phyloP scores from a whole-genome alignment of 2,888 invertebrate species.

The Augochlorella aurata region DNA sequence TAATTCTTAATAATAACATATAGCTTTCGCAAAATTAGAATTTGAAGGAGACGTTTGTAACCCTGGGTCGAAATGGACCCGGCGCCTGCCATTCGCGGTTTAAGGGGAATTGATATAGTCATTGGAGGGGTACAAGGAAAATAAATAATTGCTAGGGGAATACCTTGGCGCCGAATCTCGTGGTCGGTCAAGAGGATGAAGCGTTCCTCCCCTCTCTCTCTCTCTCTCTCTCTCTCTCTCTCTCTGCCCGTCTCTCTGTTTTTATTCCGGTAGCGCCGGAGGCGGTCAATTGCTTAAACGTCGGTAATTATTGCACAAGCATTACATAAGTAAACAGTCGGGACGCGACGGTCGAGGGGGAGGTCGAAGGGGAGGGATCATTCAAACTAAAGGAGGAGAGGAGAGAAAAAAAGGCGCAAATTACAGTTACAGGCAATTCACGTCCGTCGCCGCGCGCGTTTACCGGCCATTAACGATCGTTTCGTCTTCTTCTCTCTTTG shows the following conservation, averaged over 20 bases:
- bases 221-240: constrained; percentile 1
- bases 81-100: too few relatives aligned
- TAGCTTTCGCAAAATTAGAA: too few relatives aligned
- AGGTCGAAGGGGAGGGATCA: neutral
- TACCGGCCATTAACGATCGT: constrained; percentile 64
- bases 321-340: constrained; percentile 65
- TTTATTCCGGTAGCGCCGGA: constrained; percentile 48
- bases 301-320: constrained; percentile 65
- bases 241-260: neutral
- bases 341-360: constrained; percentile 23
- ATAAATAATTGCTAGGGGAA: neutral
- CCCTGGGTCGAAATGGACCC: too few relatives aligned
- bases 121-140: neutral
- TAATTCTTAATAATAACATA: too few relatives aligned
- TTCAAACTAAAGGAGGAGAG: neutral
- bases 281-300: constrained; percentile 64
- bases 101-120: neutral
- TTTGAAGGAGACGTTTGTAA: too few relatives aligned
- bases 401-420: constrained; percentile 62
- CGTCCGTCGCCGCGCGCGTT: constrained; percentile 63
- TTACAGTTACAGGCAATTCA: constrained; percentile 67
- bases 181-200: neutral
- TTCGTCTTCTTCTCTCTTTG: constrained; percentile 41
- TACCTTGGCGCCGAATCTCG: neutral
- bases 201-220: neutral